Percentiles rank a stretch among this genome's conserved stretches.
Evolutionary conservation across 1,140 invertebrate species (phyloP).

Genomic region (Lucilia sericata): DNA sequence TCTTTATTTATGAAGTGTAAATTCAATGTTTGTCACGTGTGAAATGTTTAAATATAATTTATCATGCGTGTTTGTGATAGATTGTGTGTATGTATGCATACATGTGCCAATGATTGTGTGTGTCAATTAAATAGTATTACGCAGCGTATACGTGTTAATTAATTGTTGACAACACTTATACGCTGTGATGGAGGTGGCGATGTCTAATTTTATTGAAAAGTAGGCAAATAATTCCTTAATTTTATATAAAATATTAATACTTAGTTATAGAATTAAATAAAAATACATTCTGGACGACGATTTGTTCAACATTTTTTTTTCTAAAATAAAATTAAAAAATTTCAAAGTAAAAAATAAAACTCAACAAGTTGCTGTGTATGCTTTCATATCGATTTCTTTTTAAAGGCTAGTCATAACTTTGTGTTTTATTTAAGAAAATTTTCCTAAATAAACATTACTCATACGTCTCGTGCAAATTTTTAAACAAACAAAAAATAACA

Average conservation of each 20-base stretch:
- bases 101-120: neutral
- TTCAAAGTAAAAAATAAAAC: too few relatives aligned
- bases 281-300: too few relatives aligned
- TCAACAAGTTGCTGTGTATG: too few relatives aligned
- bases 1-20: neutral
- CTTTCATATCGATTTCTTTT: too few relatives aligned
- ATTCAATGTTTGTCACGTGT: constrained; percentile 15
- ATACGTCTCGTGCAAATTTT: neutral
- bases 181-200: neutral
- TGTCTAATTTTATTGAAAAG: too few relatives aligned
- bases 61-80: neutral
- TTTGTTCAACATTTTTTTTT: too few relatives aligned
- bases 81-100: neutral
- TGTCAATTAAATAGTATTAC: neutral
- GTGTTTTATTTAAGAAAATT: neutral
- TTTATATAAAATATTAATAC: too few relatives aligned
- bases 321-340: too few relatives aligned
- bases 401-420: too few relatives aligned
- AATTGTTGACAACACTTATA: constrained; percentile 12
- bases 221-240: too few relatives aligned
- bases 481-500: neutral
- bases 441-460: constrained; percentile 7
- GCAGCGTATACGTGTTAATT: neutral
- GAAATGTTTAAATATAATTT: neutral
- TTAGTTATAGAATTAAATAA: too few relatives aligned